These are phyloP conservation scores for Aethes cnicana DNA, from an alignment of 2,888 invertebrate species.

Conservation along the genomic window DNA sequence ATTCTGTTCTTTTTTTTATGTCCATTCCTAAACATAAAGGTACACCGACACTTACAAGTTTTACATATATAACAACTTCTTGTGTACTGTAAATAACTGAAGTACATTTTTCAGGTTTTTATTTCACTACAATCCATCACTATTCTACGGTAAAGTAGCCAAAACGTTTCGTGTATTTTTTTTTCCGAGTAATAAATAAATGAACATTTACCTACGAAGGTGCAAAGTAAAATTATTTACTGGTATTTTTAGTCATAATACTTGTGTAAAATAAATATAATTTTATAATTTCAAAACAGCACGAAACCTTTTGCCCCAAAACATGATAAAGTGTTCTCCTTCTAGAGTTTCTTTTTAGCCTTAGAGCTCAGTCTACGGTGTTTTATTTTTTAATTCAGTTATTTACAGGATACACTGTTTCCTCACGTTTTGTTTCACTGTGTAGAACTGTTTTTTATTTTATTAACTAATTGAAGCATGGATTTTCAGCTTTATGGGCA, in stretches of 20 bases:
- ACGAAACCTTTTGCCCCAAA: conserved; percentile 23
- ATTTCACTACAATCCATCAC: conserved; percentile 25
- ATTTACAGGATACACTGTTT: conserved; percentile 63
- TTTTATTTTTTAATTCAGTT: conserved; percentile 56
- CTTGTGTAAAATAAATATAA: neutral
- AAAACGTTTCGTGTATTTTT: conserved; percentile 8
- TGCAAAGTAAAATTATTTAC: too few species aligned
- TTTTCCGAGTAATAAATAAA: too few species aligned
- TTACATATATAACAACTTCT: conserved; percentile 24
- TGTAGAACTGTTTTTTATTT: conserved; percentile 55
- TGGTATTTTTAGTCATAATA: too few species aligned
- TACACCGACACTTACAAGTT: conserved; percentile 18
- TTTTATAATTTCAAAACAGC: neutral
- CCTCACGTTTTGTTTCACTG: conserved; percentile 49
- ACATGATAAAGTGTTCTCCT: conserved; percentile 31
- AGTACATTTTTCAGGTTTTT: conserved; percentile 37
- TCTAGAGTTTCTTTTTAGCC: conserved; percentile 33
- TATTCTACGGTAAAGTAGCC: conserved; percentile 8
- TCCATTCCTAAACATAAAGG: conserved; percentile 8
- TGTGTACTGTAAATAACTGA: conserved; percentile 75
- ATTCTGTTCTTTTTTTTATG: neutral
- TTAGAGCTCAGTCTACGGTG: conserved; percentile 61
- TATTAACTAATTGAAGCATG: conserved; percentile 77
- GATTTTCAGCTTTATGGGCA: conserved; percentile 82
- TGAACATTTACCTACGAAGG: too few species aligned